A percentile compares a stretch with the other conserved stretches of the same genome.
phyloP scores from a whole-genome alignment of 2,797 vertebrate species.

The Diplodus puntazzo region DNA sequence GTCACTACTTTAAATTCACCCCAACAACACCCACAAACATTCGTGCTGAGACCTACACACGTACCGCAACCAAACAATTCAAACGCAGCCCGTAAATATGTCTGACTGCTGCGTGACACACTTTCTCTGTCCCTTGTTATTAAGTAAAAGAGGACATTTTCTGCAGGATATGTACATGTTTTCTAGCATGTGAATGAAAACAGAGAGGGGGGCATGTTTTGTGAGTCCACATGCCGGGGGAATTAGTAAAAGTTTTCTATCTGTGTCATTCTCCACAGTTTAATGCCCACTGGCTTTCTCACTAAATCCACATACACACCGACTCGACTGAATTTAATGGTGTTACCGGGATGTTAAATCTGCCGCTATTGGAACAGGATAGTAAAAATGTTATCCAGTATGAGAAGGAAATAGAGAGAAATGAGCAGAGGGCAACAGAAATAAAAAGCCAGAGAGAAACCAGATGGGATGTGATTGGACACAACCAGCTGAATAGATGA shows the following conservation, averaged over 20 bases:
- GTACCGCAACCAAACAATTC: slow-evolving; percentile 31
- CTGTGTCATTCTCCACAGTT: slow-evolving; percentile 66
- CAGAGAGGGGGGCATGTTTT: slow-evolving; percentile 5
- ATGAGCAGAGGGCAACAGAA: slow-evolving; percentile 28
- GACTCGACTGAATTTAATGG: slow-evolving; percentile 42
- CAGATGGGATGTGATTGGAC: slow-evolving; percentile 46
- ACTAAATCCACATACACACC: slow-evolving; percentile 46
- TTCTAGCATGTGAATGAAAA: slow-evolving; percentile 28
- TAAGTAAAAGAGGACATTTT: slow-evolving; percentile 60
- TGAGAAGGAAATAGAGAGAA: slow-evolving; percentile 11
- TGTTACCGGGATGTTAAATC: slow-evolving; percentile 45
- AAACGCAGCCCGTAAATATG: slow-evolving; percentile 17
- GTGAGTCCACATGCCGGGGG: slow-evolving; percentile 40
- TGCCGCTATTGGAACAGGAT: slow-evolving; percentile 42
- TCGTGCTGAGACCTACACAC: slow-evolving; percentile 1
- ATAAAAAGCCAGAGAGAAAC: slow-evolving; percentile 1
- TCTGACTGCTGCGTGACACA: slow-evolving; percentile 59
- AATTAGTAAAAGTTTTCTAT: slow-evolving; percentile 73
- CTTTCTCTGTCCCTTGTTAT: slow-evolving; percentile 67
- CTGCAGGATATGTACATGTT: slow-evolving; percentile 38
- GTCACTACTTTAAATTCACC: slow-evolving; percentile 19
- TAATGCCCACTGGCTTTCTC: slow-evolving; percentile 59
- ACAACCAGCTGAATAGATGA: slow-evolving; percentile 50
- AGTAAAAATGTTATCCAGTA: slow-evolving; percentile 26
- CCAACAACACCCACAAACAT: slow-evolving; percentile 24